Percentiles rank a stretch among this genome's conserved stretches.
Evolutionary conservation across 2,888 invertebrate genomes (phyloP).

Genomic region (Parasteatoda lunata): DNA sequence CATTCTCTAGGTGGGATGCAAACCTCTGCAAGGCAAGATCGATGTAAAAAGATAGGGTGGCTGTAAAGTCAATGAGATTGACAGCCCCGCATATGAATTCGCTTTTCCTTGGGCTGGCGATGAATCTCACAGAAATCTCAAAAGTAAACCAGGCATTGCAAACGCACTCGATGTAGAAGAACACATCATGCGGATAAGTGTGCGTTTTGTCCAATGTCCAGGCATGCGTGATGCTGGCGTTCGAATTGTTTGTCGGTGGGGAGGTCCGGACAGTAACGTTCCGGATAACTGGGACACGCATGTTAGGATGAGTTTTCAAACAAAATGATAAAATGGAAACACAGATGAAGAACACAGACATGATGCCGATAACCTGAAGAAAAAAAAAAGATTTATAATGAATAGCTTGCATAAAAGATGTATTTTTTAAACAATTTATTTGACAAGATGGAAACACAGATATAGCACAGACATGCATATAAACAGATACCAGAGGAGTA

Average conservation of each 20-base stretch:
- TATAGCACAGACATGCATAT: too few species aligned
- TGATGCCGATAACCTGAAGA: constrained; percentile 87
- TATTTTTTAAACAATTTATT: too few species aligned
- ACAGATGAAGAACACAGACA: constrained; percentile 97
- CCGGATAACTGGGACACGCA: constrained; percentile 79
- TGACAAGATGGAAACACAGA: too few species aligned
- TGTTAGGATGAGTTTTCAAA: constrained; percentile 93
- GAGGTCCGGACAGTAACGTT: constrained; percentile 71
- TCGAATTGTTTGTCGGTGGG: constrained; percentile 59
- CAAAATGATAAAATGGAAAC: constrained; percentile 96
- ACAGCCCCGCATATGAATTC: constrained; percentile 92
- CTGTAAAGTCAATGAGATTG: constrained; percentile 94
- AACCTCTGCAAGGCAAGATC: constrained; percentile 81
- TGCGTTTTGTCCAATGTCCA: constrained; percentile 73
- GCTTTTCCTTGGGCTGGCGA: constrained; percentile 89
- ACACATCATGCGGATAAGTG: constrained; percentile 79
- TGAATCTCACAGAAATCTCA: constrained; percentile 88
- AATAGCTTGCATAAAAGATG: too few species aligned
- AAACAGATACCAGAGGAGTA: too few species aligned
- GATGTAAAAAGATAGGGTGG: constrained; percentile 94
- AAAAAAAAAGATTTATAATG: not conserved
- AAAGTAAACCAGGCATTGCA: constrained; percentile 98
- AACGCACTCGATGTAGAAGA: constrained; percentile 92
- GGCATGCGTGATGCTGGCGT: constrained; percentile 62
- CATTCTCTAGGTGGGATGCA: constrained; percentile 77